Conservation (phyloP, 2,888 invertebrate genomes). For the Orthonevra nobilis region DNA sequence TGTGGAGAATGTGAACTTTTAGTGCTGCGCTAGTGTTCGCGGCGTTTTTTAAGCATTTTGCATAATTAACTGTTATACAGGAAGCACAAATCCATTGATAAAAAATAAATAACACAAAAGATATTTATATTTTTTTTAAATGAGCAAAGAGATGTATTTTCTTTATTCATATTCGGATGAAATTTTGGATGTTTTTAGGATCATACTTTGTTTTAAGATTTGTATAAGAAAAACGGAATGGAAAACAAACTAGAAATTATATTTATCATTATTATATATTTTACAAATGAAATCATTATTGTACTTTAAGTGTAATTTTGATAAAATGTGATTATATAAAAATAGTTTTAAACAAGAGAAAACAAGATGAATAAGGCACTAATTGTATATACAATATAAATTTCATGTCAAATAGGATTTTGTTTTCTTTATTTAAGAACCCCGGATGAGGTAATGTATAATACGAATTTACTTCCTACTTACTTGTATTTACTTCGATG, state of each 20-base stretch:
- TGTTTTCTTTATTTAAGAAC: no score
- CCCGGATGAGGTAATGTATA: no score
- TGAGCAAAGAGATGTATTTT: slow-evolving; percentile 35
- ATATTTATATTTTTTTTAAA: slow-evolving; percentile 1
- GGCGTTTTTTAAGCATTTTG: slow-evolving; percentile 50
- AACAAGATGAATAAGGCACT: slow-evolving; percentile 60
- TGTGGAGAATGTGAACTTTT: slow-evolving; percentile 37
- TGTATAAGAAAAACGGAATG: slow-evolving; percentile 37
- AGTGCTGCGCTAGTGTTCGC: slow-evolving; percentile 25
- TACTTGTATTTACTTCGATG: no score
- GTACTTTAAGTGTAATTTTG: slow-evolving; percentile 67
- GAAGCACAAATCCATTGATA: slow-evolving; percentile 46
- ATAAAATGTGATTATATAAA: slow-evolving; percentile 67
- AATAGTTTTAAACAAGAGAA: slow-evolving; percentile 54
- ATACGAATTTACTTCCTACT: no score
- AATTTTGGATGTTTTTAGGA: slow-evolving; percentile 51
- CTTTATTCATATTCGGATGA: slow-evolving; percentile 36
- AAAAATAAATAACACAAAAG: not conserved
- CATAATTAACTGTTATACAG: slow-evolving; percentile 60
- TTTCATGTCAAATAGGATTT: slow-evolving; percentile 42
- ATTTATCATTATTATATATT: slow-evolving; percentile 66
- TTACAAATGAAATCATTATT: slow-evolving; percentile 63
- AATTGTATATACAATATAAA: slow-evolving; percentile 46
- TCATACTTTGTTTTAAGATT: slow-evolving; percentile 61
- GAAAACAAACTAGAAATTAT: slow-evolving; percentile 46